Evolutionary conservation across 1,140 invertebrate genomes (phyloP), one percentile per base, ranked within the genome.

Genomic region (Zaprionus taronus): DNA sequence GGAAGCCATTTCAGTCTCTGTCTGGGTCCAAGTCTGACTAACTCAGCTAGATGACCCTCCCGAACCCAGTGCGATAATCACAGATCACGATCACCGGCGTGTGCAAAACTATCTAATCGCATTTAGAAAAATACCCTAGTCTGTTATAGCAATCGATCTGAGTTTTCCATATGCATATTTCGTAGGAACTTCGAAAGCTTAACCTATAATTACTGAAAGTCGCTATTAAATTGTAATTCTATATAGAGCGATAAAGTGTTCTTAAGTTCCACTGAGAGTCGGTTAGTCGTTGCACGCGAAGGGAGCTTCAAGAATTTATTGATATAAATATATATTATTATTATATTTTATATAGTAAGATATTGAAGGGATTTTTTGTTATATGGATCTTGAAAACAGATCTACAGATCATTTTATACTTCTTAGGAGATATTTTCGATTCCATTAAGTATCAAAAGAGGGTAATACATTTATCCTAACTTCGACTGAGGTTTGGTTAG

Each of bases 51-150:
- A 11, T 65, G 63, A 65, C 63, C 20, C 56, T 28, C 17, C 41
- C 56, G 36, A 53, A 47, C 26, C 36, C 15, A 5, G 31, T 63
- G 22, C 68, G 68, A 71, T 75, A 60, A 75, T 63, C 72, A 15
- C 14, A 12, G 51, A 73, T 73, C 71, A 55, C 56, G 47, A 73
- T 73, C 56, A 44, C 4, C 71, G 20, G 70, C 70, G 24, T 67
- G 63, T 67, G 70, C 53, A 66, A 26, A 60, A 66, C 63, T 38
- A 22, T 67, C 41, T 31, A 41, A 67, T 66, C 70, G 41, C 41
- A 28, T 26, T 56, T 28, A 44, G 20, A 4, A 22, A 49, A 36
- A 36, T 58, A 36, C n/a, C 36, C 22, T 56, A 62, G 41, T 62
- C 6, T 34, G 31, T 34, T 34, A 7, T 26, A 24, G 20, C 22